These are phyloP conservation scores for Orchestia grillus DNA, from an alignment of 1,140 invertebrate genomes.

Conservation along the genomic window DNA sequence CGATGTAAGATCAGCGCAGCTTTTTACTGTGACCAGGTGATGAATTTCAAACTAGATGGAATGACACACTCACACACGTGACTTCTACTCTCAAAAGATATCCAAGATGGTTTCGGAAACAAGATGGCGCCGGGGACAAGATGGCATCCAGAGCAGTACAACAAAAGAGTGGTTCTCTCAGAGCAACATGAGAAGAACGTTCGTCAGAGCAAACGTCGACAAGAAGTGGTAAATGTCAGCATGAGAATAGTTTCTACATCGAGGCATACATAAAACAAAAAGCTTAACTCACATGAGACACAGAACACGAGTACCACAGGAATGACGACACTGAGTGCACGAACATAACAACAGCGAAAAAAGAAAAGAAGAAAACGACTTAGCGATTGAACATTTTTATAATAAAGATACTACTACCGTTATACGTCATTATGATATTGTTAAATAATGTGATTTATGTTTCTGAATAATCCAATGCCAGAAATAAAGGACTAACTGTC, in stretches of 20 bases:
- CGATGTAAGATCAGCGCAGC: not conserved
- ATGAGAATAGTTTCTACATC: not conserved
- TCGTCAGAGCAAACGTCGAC: not conserved
- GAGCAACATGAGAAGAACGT: not conserved
- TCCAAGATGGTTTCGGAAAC: not conserved
- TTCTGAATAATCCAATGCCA: not conserved
- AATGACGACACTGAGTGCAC: not conserved
- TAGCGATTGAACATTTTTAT: slow-evolving; percentile 2
- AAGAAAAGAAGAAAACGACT: not conserved
- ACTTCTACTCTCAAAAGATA: not conserved
- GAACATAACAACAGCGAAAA: not conserved
- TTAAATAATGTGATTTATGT: not conserved
- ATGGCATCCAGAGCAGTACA: not conserved
- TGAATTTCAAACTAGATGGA: not conserved
- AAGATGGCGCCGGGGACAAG: slow-evolving; percentile 5
- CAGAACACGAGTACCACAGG: not conserved
- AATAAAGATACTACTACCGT: slow-evolving; percentile 25
- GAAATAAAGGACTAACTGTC: not conserved
- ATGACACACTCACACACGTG: not conserved
- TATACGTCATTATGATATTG: not conserved
- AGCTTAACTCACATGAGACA: not conserved
- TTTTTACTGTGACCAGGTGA: not conserved
- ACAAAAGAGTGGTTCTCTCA: not conserved
- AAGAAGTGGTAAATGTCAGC: not conserved
- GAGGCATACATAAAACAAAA: not conserved